These are phyloP conservation scores for Rhimphoctona megacephalus DNA, from an alignment of 2,888 invertebrate genomes.

Conservation along the genomic window DNA sequence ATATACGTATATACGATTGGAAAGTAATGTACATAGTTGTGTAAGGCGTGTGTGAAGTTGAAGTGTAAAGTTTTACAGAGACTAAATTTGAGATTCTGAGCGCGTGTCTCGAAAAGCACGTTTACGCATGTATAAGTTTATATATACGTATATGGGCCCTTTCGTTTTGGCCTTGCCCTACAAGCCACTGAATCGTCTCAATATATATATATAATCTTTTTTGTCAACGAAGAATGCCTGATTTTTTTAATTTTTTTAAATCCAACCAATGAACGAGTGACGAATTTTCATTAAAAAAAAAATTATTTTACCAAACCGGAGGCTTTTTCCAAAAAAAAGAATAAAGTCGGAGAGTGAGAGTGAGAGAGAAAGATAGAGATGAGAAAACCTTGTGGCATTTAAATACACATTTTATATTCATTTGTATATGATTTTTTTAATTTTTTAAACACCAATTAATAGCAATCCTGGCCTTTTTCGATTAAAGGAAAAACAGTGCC, in stretches of 20 bases:
- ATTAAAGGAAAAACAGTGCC: background rate
- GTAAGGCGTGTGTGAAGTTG: slow-evolving; percentile 50
- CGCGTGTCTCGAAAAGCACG: slow-evolving; percentile 16
- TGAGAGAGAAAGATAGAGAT: slow-evolving; percentile 37
- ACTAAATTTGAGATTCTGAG: slow-evolving; percentile 16
- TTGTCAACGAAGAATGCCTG: slow-evolving; percentile 20
- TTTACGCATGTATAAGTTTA: slow-evolving; percentile 32
- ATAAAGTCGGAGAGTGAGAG: slow-evolving; percentile 25
- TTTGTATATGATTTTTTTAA: slow-evolving; percentile 76
- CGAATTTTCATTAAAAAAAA: slow-evolving; percentile 54
- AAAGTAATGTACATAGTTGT: slow-evolving; percentile 63
- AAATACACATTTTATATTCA: slow-evolving; percentile 81
- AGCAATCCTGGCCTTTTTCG: slow-evolving; percentile 39
- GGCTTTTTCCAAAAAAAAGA: slow-evolving; percentile 28
- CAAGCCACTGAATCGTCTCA: slow-evolving; percentile 24
- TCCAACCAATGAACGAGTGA: slow-evolving; percentile 67
- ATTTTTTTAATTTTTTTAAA: slow-evolving; percentile 1
- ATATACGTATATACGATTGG: slow-evolving; percentile 40
- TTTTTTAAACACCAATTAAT: slow-evolving; percentile 53
- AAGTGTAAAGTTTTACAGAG: slow-evolving; percentile 48
- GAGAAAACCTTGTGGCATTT: slow-evolving; percentile 78
- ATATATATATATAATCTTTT: background rate
- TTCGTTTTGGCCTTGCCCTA: slow-evolving; percentile 12
- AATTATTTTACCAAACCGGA: slow-evolving; percentile 14
- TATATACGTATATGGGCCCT: background rate